phyloP scores from a whole-genome alignment of 2,797 vertebrate species.

The Artibeus lituratus region DNA sequence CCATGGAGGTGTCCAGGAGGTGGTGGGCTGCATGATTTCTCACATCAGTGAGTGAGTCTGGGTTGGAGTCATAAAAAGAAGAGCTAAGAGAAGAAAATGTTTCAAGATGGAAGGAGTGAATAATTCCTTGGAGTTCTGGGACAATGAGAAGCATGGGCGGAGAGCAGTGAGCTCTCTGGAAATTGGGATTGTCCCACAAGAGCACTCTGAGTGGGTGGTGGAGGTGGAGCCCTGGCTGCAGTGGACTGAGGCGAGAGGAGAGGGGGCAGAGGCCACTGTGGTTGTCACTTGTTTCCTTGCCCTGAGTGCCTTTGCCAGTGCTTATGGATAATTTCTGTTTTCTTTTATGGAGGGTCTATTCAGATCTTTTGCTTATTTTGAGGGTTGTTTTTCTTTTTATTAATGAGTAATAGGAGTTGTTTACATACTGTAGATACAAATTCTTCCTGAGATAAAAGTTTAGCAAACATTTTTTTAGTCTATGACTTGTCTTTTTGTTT shows the following conservation, averaged over 20 bases:
- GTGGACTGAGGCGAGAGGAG: neutral
- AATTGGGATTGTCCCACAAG: neutral
- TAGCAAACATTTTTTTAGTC: neutral
- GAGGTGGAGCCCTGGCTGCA: neutral
- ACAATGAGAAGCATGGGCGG: neutral
- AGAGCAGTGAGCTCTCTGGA: neutral
- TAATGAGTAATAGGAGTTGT: neutral
- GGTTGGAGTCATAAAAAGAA: neutral
- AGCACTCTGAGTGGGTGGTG: neutral
- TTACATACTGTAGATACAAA: neutral
- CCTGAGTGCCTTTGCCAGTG: neutral
- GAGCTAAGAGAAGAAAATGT: constrained; percentile 20
- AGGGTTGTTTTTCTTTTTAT: neutral
- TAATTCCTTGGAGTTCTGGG: neutral
- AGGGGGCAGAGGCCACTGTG: neutral
- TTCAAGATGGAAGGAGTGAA: neutral
- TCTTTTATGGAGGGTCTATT: neutral
- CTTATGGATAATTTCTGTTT: neutral
- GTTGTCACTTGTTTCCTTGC: neutral
- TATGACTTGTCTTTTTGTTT: neutral
- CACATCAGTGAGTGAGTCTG: neutral
- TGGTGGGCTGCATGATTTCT: neutral
- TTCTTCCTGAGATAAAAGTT: neutral
- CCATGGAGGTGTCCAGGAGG: neutral
- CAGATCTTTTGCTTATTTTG: neutral